Evolutionary conservation across 1,140 invertebrate species (phyloP), one percentile per base, ranked within the genome.

Genomic region (Bombus ignitus): DNA sequence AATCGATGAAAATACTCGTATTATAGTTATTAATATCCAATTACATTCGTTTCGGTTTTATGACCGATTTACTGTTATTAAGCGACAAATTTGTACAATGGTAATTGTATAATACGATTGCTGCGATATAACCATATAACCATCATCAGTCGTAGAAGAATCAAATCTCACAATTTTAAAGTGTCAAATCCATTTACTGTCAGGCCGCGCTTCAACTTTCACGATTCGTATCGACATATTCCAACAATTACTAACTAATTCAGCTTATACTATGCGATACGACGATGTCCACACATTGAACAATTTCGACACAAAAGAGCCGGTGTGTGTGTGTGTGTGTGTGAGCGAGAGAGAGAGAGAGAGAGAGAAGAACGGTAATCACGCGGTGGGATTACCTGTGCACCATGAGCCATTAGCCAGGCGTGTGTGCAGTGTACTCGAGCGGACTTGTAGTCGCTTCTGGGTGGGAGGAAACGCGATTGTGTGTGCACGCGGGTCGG

Each of bases 371-470:
- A 65, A 39, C 75, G 53, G 3, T 84, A 79, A 88, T 91, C 88
- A 88, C 88, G 87, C 87, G 90, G 88, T 89, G 72, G 86, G 90
- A 92, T 92, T 91, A 91, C 82, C 86, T 73, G 86, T 89, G 88
- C 88, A 87, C 75, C 75, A 88, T 66, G 90, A 88, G 87, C 90
- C 91, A 92, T 92, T 92, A 92, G 90, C 89, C 75, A 78, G 82
- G 71, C 81, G 76, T 92, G 91, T 92, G 86, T 92, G 90, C 91
- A 91, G 73, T 92, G 88, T 92, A 92, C 91, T 92, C 83, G 82
- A 92, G 87, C 81, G 86, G 84, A 90, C 91, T 90, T 91, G 91
- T 92, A 91, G 90, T 62, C 87, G 81, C 71, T 62, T 71, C 76
- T 35, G 62, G 73, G 77, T 62, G 42, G 68, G 70, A 70, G 80